Base-by-base conservation (phyloP, 2,888 invertebrate species). In the Timema podura region DNA sequence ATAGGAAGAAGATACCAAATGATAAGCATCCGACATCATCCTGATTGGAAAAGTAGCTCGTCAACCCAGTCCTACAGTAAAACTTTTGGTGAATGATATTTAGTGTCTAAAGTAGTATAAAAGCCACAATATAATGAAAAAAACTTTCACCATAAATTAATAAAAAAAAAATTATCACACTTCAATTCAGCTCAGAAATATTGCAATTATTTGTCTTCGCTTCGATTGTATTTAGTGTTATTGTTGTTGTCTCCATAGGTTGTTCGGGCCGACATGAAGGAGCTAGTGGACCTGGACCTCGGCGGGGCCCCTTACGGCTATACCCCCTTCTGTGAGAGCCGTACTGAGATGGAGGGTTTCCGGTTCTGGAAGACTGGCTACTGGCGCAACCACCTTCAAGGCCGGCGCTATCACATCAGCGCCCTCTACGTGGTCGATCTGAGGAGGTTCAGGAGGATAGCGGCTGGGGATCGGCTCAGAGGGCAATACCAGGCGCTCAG, bases 321-420 rank as follows among this genome's bases (percentile, higher is more conserved):
- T 81, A 97, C 98, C 0, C 99, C 99, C 0, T 99, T 99, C 85
- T 99, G 99, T 83, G 97, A 98, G 77, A 96, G 96, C 73, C 88
- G 98, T 70, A 93, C 86, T 76, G 98, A 99, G 82, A 99, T 99
- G 98, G 99, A 99, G 82, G 99, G 99, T 7, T 99, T 98, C 81
- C 88, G 92, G 76, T 99, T 99, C 84, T 99, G 99, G 99, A 97
- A 96, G 82, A 93, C 92, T 78, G 99, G 99, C n/a, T 99, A 99
- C 82, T 99, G 99, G 99, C 89, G 93, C 72, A 97, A 94, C 81
- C 99, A 99, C 85, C 84, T 99, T 73, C 98, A 93, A 79, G 95
- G 96, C 0, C 87, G 98, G 74, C 89, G 90, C 77, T 99, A 99
- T 82, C 95, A 95, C 81, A 96, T 93, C 83, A 96, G 96, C 76